A percentile compares a stretch with the other conserved stretches of the same genome.
phyloP scores from a whole-genome alignment of 2,797 vertebrate species.

The Telmatherina bonti region DNA sequence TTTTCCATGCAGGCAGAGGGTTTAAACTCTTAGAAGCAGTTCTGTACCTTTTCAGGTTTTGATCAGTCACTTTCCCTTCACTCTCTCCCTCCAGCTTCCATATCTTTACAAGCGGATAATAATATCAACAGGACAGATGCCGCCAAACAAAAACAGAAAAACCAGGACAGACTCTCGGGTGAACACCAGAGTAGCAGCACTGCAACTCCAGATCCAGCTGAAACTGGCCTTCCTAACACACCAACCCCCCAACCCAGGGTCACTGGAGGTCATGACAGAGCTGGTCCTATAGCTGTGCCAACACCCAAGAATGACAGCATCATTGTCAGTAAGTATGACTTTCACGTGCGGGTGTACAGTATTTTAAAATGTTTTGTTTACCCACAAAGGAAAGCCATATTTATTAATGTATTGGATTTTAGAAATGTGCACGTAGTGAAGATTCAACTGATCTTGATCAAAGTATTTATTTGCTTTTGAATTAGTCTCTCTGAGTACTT shows the following conservation, averaged over 20 bases:
- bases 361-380: not conserved
- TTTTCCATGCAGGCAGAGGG: not conserved
- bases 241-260: slow-evolving; percentile 32
- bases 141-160: slow-evolving; percentile 22
- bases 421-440: not conserved
- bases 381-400: not conserved
- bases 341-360: not conserved
- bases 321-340: slow-evolving; percentile 85
- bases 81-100: slow-evolving; percentile 19
- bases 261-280: slow-evolving; percentile 33
- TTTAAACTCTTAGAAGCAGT: not conserved
- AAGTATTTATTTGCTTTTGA: not conserved
- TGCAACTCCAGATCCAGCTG: not conserved
- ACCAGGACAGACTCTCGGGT: not conserved
- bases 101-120: slow-evolving; percentile 11
- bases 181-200: not conserved
- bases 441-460: not conserved
- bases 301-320: slow-evolving; percentile 73
- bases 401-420: not conserved
- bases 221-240: slow-evolving; percentile 3
- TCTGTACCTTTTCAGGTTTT: not conserved
- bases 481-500: not conserved
- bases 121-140: slow-evolving; percentile 30
- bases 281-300: slow-evolving; percentile 68
- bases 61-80: not conserved